Evolutionary conservation across 2,888 invertebrate species (phyloP).

Genomic region (Drosophila setosimentum): DNA sequence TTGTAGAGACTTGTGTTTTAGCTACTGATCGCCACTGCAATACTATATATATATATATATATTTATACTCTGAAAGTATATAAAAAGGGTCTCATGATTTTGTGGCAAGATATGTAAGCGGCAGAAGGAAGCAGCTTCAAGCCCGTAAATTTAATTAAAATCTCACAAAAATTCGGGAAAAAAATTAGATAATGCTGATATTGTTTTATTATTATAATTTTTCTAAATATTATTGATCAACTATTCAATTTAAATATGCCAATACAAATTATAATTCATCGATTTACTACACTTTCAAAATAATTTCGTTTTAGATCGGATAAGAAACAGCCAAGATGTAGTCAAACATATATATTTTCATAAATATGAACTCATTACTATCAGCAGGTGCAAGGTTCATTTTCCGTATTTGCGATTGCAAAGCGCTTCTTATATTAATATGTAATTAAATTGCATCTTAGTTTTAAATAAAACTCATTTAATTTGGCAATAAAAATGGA

Average conservation of each 20-base stretch:
- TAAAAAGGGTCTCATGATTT: not conserved
- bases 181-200: not conserved
- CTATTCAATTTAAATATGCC: not conserved
- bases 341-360: not conserved
- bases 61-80: not conserved
- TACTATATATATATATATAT: slow-evolving; percentile 25
- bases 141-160: too few relatives aligned
- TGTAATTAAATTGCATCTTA: too few relatives aligned
- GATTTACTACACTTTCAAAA: not conserved
- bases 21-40: slow-evolving; percentile 72
- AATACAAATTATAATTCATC: not conserved
- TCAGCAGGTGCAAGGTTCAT: not conserved
- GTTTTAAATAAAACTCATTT: too few relatives aligned
- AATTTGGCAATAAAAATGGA: too few relatives aligned
- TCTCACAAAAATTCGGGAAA: too few relatives aligned
- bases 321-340: not conserved
- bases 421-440: too few relatives aligned
- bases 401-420: too few relatives aligned
- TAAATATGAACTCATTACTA: too few relatives aligned
- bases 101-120: not conserved
- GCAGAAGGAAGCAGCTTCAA: too few relatives aligned
- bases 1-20: slow-evolving; percentile 68
- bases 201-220: not conserved
- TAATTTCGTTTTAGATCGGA: not conserved
- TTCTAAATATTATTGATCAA: not conserved